Percentiles rank a stretch among this genome's conserved stretches.
Evolutionary conservation across 2,888 invertebrate species (phyloP).

Genomic region (Oxytorus armatus): DNA sequence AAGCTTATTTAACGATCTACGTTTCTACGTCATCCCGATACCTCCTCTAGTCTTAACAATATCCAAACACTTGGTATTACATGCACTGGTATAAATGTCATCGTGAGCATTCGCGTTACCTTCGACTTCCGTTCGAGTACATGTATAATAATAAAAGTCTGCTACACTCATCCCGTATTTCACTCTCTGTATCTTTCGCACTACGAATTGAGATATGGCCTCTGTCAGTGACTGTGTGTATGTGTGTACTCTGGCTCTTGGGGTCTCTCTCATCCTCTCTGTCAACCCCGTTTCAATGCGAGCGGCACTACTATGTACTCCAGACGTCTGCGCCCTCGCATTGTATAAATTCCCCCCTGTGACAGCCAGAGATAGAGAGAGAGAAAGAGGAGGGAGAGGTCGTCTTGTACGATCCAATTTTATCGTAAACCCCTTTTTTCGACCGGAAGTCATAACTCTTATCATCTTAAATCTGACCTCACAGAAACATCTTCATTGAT

Average conservation of each 20-base stretch:
- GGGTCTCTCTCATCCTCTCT: slow-evolving; percentile 33
- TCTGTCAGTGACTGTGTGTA: slow-evolving; percentile 18
- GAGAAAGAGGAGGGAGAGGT: not conserved
- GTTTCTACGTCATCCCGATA: slow-evolving; percentile 33
- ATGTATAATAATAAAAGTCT: slow-evolving; percentile 4
- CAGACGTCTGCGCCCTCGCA: slow-evolving; percentile 63
- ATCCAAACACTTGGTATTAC: slow-evolving; percentile 7
- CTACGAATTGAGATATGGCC: slow-evolving; percentile 52
- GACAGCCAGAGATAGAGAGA: slow-evolving; percentile 5
- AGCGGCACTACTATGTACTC: slow-evolving; percentile 65
- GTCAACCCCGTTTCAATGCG: slow-evolving; percentile 62
- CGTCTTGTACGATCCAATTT: slow-evolving; percentile 54
- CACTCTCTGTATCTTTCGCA: slow-evolving; percentile 38
- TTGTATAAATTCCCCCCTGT: slow-evolving; percentile 53
- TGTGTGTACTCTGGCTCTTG: not conserved
- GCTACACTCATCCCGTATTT: slow-evolving; percentile 8
- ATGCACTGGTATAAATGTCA: slow-evolving; percentile 49
- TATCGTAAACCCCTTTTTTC: slow-evolving; percentile 47
- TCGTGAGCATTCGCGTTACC: slow-evolving; percentile 56
- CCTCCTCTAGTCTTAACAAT: slow-evolving; percentile 31
- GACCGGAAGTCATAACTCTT: slow-evolving; percentile 47
- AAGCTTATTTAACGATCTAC: slow-evolving; percentile 58
- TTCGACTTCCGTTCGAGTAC: slow-evolving; percentile 67
- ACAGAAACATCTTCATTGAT: not conserved
- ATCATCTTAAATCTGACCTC: slow-evolving; percentile 9